These are phyloP conservation scores for Peromyscus eremicus DNA, from an alignment of 2,797 vertebrate species.

Conservation along the genomic window DNA sequence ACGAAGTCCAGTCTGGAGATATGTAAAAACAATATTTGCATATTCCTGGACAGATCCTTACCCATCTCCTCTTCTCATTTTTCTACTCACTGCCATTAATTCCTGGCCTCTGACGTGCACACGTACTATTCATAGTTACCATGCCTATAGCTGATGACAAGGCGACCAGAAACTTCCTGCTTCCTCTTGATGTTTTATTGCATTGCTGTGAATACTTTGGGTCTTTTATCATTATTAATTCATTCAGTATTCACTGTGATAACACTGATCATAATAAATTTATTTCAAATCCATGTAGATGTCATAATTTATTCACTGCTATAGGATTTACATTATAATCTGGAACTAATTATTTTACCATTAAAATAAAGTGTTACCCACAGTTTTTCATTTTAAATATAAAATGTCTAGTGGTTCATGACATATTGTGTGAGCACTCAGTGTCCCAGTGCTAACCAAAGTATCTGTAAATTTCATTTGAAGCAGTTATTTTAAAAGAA, in stretches of 20 bases:
- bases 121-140: slow-evolving; percentile 38
- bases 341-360: slow-evolving; percentile 81
- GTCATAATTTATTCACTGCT: slow-evolving; percentile 78
- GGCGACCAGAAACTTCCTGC: slow-evolving; percentile 65
- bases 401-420: slow-evolving; percentile 78
- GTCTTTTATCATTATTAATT: slow-evolving; percentile 82
- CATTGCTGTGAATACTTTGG: slow-evolving; percentile 77
- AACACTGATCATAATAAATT: slow-evolving; percentile 82
- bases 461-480: slow-evolving; percentile 67
- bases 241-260: slow-evolving; percentile 82
- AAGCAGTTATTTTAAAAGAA: slow-evolving; percentile 33
- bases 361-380: slow-evolving; percentile 82
- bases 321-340: slow-evolving; percentile 80
- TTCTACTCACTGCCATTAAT: slow-evolving; percentile 65
- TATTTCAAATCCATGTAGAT: slow-evolving; percentile 78
- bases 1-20: not conserved
- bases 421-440: slow-evolving; percentile 63
- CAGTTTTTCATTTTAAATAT: slow-evolving; percentile 77
- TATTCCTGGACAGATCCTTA: slow-evolving; percentile 52
- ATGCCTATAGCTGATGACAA: slow-evolving; percentile 67
- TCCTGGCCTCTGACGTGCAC: not conserved
- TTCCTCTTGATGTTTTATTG: slow-evolving; percentile 78
- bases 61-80: slow-evolving; percentile 45
- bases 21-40: slow-evolving; percentile 51
- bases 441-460: slow-evolving; percentile 56